Base-by-base conservation (phyloP, 2,888 invertebrate genomes). In the Lasius platythorax region DNA sequence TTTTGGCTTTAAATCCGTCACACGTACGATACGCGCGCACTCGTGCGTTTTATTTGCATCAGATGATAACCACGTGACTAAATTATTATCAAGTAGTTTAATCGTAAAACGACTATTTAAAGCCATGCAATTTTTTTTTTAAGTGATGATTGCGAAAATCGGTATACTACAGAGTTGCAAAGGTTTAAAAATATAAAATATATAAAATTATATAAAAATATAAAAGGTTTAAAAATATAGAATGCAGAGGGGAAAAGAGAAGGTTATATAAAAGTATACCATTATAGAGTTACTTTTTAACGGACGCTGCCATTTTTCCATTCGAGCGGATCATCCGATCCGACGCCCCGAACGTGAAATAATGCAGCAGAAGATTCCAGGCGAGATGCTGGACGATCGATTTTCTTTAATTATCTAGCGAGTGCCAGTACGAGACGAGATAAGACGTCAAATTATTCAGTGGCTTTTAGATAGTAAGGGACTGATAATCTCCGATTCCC, bases 241-340 rank as follows among this genome's bases (percentile, higher is more conserved):
- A 83, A 75, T 66, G 43, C 23, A 58, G 15, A 28, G 56, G 6
- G 33, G 46, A 64, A 43, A 15, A 61, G n/a, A 53, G n/a, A n/a
- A 2, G 3, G 4, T n/a, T n/a, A n/a, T 50, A 18, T 37, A 9
- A 9, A 72, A 23, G 43, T 37, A 40, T 75, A 67, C 70, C 66
- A 79, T 87, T 85, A 74, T 82, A 72, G 56, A 66, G 75, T 84
- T 75, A 85, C 28, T 82, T 89, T 87, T 86, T 91, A 91, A 91
- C 82, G 88, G 88, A 87, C 81, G 70, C 61, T 87, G 81, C 87
- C 83, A 73, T 68, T 82, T 64, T 83, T 83, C 74, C 66, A 58
- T 82, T 58, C 37, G 28, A 53, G 46, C 61, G 66, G 56, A 46
- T 72, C 84, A 64, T 64, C 75, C 76, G 50, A 73, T 72, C 40